Percentiles rank a stretch among this genome's conserved stretches.
Conservation (phyloP, 2,888 invertebrate species). For the Synanthedon vespiformis region DNA sequence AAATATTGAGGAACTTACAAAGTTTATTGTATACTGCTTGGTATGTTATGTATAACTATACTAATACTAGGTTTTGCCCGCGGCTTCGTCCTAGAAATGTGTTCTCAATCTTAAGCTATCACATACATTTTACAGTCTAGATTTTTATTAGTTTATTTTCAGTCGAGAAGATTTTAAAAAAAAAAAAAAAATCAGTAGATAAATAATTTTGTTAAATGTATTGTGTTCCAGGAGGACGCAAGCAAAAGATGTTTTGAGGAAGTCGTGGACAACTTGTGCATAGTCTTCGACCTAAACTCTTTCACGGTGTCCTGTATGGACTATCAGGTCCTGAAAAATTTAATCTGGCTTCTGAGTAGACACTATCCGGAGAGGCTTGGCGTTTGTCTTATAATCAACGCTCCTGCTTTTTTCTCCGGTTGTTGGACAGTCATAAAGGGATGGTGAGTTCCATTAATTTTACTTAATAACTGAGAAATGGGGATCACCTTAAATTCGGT, state of each 20-base stretch:
- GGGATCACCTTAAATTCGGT: too few relatives aligned
- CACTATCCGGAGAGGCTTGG: slow-evolving; percentile 85
- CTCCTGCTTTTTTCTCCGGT: slow-evolving; percentile 79
- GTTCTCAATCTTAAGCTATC: too few relatives aligned
- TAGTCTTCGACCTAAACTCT: slow-evolving; percentile 81
- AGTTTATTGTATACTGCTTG: slow-evolving; percentile 82
- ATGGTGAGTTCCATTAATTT: slow-evolving; percentile 60
- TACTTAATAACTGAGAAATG: not conserved
- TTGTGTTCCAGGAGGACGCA: slow-evolving; percentile 74
- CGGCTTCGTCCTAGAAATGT: too few relatives aligned
- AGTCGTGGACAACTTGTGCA: slow-evolving; percentile 82
- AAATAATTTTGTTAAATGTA: not conserved
- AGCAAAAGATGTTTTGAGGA: slow-evolving; percentile 84
- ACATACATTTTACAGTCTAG: too few relatives aligned
- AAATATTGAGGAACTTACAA: slow-evolving; percentile 81
- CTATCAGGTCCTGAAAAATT: slow-evolving; percentile 82
- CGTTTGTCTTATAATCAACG: slow-evolving; percentile 79
- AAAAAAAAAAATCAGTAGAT: too few relatives aligned
- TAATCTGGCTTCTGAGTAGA: slow-evolving; percentile 81
- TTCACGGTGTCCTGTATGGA: slow-evolving; percentile 85
- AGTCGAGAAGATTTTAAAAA: too few relatives aligned
- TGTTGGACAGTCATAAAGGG: slow-evolving; percentile 83
- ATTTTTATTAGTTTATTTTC: too few relatives aligned
- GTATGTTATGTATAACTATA: slow-evolving; percentile 43
- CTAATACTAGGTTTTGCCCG: too few relatives aligned